Conservation (phyloP, 1,140 invertebrate genomes). For the Aphis craccivora region DNA sequence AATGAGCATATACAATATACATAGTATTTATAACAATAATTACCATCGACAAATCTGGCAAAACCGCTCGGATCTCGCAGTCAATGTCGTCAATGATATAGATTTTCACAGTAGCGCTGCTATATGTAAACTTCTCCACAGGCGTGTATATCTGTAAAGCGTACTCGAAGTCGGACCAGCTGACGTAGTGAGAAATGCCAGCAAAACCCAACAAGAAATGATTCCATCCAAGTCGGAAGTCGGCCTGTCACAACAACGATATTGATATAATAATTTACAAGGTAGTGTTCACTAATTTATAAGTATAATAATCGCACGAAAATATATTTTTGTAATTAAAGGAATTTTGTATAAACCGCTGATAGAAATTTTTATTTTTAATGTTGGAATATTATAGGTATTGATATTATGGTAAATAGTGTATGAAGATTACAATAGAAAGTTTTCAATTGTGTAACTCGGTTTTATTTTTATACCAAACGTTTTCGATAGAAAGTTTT, state of each 20-base stretch:
- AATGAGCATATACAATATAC: too few relatives aligned
- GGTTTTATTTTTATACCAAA: too few relatives aligned
- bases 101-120: slow-evolving; percentile 75
- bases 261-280: neutral
- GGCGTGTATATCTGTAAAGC: slow-evolving; percentile 79
- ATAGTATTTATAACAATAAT: neutral
- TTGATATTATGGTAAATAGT: neutral
- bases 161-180: slow-evolving; percentile 73
- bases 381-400: neutral
- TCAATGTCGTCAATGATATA: slow-evolving; percentile 72
- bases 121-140: slow-evolving; percentile 75
- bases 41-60: slow-evolving; percentile 48
- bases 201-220: slow-evolving; percentile 77
- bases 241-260: slow-evolving; percentile 66
- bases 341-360: neutral
- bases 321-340: neutral
- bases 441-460: neutral
- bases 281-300: neutral
- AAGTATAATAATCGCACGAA: neutral
- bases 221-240: slow-evolving; percentile 77
- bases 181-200: slow-evolving; percentile 62
- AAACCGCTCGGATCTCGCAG: slow-evolving; percentile 69
- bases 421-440: neutral
- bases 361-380: neutral
- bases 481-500: neutral